These are phyloP conservation scores for Drosophila nasuta DNA, from an alignment of 1,140 invertebrate genomes.

Conservation along the genomic window DNA sequence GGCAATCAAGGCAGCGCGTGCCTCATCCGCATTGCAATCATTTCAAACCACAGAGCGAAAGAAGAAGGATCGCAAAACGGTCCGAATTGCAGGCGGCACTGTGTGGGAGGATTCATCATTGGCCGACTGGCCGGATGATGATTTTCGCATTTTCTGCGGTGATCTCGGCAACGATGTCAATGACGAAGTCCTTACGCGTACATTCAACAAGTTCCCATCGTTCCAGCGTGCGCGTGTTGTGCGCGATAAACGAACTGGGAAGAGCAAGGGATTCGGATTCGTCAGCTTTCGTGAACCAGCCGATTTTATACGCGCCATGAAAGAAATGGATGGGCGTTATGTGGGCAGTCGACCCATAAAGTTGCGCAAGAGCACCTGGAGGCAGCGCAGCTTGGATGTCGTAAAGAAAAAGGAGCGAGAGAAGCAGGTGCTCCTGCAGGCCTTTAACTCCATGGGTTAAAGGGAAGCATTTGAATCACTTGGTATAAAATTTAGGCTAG, in stretches of 20 bases:
- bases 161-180: slow-evolving; percentile 99
- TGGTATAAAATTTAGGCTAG: slow-evolving; percentile 60
- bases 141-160: slow-evolving; percentile 99
- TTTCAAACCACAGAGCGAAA: slow-evolving; percentile 86
- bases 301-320: slow-evolving; percentile 99
- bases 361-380: slow-evolving; percentile 98
- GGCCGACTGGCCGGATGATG: slow-evolving; percentile 97
- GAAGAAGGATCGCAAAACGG: slow-evolving; percentile 88
- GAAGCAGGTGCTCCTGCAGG: slow-evolving; percentile 91
- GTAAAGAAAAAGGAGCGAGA: slow-evolving; percentile 98
- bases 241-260: slow-evolving; percentile 98
- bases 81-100: slow-evolving; percentile 95
- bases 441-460: slow-evolving; percentile 85
- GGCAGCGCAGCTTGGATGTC: slow-evolving; percentile 95
- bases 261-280: slow-evolving; percentile 99
- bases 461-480: slow-evolving; percentile 5
- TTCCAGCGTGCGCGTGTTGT: slow-evolving; percentile 98
- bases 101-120: slow-evolving; percentile 97
- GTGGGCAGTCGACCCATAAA: slow-evolving; percentile 99
- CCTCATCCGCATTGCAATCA: slow-evolving; percentile 86
- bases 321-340: slow-evolving; percentile 98
- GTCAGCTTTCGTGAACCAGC: slow-evolving; percentile 99
- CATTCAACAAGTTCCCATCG: slow-evolving; percentile 97
- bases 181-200: slow-evolving; percentile 96
- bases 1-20: slow-evolving; percentile 88